Base-by-base conservation (phyloP, 2,797 vertebrate genomes). In the Helarctos malayanus region DNA sequence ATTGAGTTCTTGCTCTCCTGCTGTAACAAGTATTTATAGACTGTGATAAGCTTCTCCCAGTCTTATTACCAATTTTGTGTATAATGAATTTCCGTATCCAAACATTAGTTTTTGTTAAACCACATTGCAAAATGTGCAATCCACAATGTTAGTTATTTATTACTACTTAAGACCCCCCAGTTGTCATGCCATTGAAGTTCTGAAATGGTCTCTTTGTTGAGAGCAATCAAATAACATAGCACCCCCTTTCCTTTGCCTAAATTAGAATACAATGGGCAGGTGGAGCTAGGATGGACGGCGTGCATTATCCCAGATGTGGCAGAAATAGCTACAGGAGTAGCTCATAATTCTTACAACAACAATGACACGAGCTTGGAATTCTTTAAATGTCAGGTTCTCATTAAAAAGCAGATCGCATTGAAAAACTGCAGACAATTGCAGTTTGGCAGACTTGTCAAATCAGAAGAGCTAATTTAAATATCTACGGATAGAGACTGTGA, bases 371-470 rank as follows among this genome's bases (percentile, higher is more conserved):
- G 25, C 35, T 89, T 52, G 91, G 88, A 78, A 45, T 45, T 89
- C 69, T 47, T 35, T 41, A 82, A 86, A 89, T 89, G 88, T 54
- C 79, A 73, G 13, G 6, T 81, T 89, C 83, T 93, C 75, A 76
- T 86, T 79, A 92, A 94, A 95, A 97, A 68, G 29, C 71, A 85
- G 80, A 81, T 61, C 57, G 2, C 45, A 56, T 94, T 89, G 96
- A 69, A 83, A 90, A 94, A 95, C 75, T 83, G 38, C 41, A 86
- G 87, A 85, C 63, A 78, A 25, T 63, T 71, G 25, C 29, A 63
- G 25, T 82, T 94, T 86, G 25, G 47, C 45, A 29, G 32, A 56
- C 41, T 15, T 61, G 69, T 73, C 68, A 65, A 45, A 68, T 92
- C 35, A 89, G 59, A 84, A 75, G 78, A 80, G 63, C 32, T 45